Evolutionary conservation across 2,888 invertebrate genomes (phyloP).

Genomic region (Steinernema hermaphroditum): DNA sequence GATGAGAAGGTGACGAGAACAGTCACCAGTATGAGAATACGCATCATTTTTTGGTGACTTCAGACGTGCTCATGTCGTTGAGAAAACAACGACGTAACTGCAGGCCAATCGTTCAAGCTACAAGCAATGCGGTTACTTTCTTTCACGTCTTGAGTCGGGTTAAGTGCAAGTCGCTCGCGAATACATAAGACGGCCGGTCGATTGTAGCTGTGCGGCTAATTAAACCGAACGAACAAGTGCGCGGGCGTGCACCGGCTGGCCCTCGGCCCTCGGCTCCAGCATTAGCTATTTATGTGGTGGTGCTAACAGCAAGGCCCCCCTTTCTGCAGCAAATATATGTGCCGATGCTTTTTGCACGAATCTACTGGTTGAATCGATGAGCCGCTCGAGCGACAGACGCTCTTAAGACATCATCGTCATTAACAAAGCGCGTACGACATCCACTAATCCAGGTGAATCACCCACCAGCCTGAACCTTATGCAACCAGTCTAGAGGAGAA

Average conservation of each 20-base stretch:
- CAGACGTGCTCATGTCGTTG: neutral
- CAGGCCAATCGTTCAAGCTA: neutral
- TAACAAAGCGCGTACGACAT: neutral
- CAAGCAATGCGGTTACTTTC: neutral
- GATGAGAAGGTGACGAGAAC: neutral
- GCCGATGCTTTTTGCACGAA: slow-evolving; percentile 1
- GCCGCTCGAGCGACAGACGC: neutral
- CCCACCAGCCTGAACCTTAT: neutral
- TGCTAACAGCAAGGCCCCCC: neutral
- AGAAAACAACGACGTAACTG: neutral
- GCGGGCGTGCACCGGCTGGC: neutral
- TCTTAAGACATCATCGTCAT: slow-evolving; percentile 5
- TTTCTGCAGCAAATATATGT: neutral
- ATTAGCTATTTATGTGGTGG: neutral
- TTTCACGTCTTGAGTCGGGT: neutral
- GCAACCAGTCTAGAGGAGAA: neutral
- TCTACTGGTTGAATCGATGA: slow-evolving; percentile 3
- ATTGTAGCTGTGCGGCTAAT: neutral
- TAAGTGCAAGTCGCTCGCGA: neutral
- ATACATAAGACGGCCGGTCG: neutral
- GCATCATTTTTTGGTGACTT: neutral
- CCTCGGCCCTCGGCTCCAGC: neutral
- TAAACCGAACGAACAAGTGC: neutral
- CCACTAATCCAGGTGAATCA: neutral
- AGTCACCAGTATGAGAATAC: neutral